Evolutionary conservation across 2,113 vertebrate species (phyloP).

Genomic region (Pycnonotus jocosus): DNA sequence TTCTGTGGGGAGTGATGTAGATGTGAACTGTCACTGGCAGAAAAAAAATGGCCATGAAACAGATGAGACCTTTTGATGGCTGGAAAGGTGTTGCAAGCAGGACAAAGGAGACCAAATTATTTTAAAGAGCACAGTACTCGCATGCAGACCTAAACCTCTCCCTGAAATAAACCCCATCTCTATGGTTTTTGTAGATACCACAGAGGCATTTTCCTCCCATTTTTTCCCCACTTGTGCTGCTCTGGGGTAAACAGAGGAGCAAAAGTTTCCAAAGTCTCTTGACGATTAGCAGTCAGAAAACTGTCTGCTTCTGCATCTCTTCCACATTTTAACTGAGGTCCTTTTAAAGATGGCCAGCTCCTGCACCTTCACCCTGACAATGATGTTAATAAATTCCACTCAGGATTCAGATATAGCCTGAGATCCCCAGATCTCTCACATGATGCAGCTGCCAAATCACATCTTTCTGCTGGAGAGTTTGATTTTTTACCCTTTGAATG

Average conservation of each 20-base stretch:
- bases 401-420: background rate
- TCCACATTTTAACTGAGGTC: background rate
- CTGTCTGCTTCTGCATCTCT: fast-evolving
- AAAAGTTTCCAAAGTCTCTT: background rate
- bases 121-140: background rate
- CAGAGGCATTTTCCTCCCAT: background rate
- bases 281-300: background rate
- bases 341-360: background rate
- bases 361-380: background rate
- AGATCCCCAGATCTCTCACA: background rate
- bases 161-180: background rate
- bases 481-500: background rate
- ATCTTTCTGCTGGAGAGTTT: background rate
- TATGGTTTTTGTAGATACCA: background rate
- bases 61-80: background rate
- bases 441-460: background rate
- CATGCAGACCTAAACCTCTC: background rate
- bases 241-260: background rate
- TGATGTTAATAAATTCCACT: background rate
- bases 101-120: background rate
- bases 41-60: background rate
- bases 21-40: background rate
- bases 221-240: background rate
- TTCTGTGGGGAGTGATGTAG: background rate
- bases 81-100: background rate